phyloP scores from a whole-genome alignment of 2,113 vertebrate species.

The Suricata suricatta region DNA sequence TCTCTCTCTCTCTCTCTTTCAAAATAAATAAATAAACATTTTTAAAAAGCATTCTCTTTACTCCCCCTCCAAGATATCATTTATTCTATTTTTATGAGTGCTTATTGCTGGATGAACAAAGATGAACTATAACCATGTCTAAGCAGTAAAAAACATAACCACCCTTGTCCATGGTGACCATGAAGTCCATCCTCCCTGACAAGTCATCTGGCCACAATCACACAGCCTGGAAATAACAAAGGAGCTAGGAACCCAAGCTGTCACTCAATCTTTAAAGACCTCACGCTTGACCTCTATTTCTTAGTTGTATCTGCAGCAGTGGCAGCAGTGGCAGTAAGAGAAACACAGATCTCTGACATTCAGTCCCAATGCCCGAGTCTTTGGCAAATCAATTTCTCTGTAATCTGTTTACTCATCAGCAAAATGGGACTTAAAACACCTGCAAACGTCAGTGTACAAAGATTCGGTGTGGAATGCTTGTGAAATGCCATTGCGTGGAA shows the following conservation, averaged over 20 bases:
- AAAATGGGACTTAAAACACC: not conserved
- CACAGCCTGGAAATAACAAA: not conserved
- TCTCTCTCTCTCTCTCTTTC: not conserved
- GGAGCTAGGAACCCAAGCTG: not conserved
- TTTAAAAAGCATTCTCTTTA: not conserved
- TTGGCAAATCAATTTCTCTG: not conserved
- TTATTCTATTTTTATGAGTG: not conserved
- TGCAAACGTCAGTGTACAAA: not conserved
- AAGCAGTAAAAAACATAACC: not conserved
- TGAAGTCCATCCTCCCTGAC: not conserved
- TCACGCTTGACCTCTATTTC: not conserved
- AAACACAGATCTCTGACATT: not conserved
- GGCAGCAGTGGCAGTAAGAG: not conserved
- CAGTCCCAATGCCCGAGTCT: not conserved
- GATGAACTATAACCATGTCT: not conserved
- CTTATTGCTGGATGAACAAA: not conserved
- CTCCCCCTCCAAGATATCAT: not conserved
- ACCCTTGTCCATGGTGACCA: not conserved
- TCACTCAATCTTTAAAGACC: not conserved
- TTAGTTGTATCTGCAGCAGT: not conserved
- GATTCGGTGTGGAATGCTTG: not conserved
- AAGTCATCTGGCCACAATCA: accelerated
- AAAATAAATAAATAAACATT: not conserved
- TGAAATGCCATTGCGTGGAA: not conserved
- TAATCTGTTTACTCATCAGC: not conserved